Percentiles rank a stretch among this genome's conserved stretches.
phyloP scores from a whole-genome alignment of 2,888 invertebrate genomes.

The Cyrtodaria siliqua region DNA sequence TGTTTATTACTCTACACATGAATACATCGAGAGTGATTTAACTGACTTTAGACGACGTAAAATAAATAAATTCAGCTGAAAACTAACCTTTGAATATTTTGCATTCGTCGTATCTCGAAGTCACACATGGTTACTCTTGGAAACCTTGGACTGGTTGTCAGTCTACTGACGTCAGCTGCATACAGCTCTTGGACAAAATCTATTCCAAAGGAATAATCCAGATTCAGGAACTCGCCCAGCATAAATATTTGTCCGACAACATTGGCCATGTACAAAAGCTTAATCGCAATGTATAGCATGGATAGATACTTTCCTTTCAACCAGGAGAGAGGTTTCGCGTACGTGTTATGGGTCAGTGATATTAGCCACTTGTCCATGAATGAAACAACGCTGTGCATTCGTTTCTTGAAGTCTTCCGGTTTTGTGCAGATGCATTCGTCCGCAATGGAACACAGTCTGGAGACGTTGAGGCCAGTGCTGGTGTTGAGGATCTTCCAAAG shows the following conservation, averaged over 20 bases:
- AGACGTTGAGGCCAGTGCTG: constrained; percentile 66
- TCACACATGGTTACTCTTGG: constrained; percentile 78
- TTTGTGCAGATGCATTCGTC: constrained; percentile 55
- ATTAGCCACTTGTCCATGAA: constrained; percentile 70
- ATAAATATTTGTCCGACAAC: constrained; percentile 76
- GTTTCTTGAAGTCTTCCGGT: constrained; percentile 59
- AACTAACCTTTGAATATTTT: constrained; percentile 76
- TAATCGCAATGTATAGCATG: constrained; percentile 72
- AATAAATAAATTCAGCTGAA: no score
- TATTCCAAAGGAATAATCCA: constrained; percentile 77
- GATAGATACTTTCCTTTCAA: constrained; percentile 75
- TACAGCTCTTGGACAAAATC: constrained; percentile 72
- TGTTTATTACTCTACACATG: no score
- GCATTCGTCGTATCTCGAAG: constrained; percentile 80
- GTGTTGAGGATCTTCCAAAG: constrained; percentile 67
- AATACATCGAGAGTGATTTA: no score
- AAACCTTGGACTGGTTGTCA: constrained; percentile 62
- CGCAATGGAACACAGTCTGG: constrained; percentile 56
- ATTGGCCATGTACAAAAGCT: constrained; percentile 71
- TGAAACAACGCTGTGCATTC: constrained; percentile 58
- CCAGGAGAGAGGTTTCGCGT: constrained; percentile 75
- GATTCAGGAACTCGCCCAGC: constrained; percentile 75
- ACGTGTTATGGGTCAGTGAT: constrained; percentile 22
- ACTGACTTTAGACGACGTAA: no score
- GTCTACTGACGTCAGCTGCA: constrained; percentile 17